Conservation (phyloP, 2,888 invertebrate species). For the Oligia latruncula region DNA sequence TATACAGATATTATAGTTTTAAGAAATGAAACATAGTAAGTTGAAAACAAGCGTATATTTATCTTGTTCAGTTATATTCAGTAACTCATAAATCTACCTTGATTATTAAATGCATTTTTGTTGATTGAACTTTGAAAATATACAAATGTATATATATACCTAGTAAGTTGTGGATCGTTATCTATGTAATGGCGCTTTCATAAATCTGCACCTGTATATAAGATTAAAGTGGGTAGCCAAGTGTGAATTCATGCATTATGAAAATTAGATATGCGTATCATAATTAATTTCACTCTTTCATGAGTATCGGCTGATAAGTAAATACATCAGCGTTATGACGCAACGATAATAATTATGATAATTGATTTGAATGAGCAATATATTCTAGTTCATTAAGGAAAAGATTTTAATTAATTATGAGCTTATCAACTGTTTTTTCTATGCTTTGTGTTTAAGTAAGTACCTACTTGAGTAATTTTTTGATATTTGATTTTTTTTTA, state of each 20-base stretch:
- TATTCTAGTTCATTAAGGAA: constrained; percentile 1
- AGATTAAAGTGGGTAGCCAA: neutral
- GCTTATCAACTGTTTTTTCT: neutral
- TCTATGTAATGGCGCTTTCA: neutral
- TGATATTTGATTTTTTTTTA: too few species aligned
- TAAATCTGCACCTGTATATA: neutral
- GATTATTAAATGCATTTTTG: neutral
- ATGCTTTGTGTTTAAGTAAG: neutral
- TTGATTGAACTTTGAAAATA: neutral
- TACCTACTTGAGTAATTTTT: neutral
- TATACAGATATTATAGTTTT: neutral
- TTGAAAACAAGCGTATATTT: neutral
- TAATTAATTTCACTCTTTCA: constrained; percentile 5
- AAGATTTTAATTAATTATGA: neutral
- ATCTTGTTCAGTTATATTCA: neutral
- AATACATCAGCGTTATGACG: neutral
- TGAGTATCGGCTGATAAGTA: neutral
- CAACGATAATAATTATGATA: neutral
- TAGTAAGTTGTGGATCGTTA: neutral
- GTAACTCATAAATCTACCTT: neutral
- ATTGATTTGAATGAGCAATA: neutral
- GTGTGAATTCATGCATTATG: constrained; percentile 5
- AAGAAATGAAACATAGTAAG: neutral
- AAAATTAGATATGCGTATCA: constrained; percentile 28
- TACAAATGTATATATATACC: neutral